Percentiles rank a stretch among this genome's conserved stretches.
These are phyloP conservation scores for Callorhinus ursinus DNA, from an alignment of 2,113 vertebrate genomes.

Conservation along the genomic window DNA sequence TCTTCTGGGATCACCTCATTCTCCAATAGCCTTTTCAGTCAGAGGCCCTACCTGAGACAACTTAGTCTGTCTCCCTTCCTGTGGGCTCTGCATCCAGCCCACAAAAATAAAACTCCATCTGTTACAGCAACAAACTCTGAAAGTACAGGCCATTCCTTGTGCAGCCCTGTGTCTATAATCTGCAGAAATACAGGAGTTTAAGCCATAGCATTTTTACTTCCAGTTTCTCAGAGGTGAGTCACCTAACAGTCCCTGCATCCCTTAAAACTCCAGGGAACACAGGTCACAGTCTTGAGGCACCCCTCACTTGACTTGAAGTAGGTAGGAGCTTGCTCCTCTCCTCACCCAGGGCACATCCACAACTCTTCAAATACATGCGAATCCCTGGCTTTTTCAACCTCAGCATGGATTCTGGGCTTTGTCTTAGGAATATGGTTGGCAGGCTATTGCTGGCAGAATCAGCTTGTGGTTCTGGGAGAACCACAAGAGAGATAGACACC, in stretches of 20 bases:
- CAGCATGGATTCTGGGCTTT: neutral
- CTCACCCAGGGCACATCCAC: neutral
- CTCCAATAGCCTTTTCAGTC: no score
- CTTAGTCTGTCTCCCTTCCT: neutral
- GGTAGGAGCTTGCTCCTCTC: neutral
- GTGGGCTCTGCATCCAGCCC: neutral
- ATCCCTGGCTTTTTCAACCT: neutral
- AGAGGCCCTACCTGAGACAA: neutral
- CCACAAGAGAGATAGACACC: no score
- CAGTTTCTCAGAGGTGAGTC: slow-evolving; percentile 1
- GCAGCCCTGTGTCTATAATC: neutral
- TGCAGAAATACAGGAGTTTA: neutral
- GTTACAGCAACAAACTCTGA: neutral
- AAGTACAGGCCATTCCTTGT: neutral
- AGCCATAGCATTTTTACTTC: neutral
- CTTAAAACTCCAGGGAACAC: neutral
- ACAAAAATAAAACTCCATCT: neutral
- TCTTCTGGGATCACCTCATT: neutral
- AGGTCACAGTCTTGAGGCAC: neutral
- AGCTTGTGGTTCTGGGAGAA: neutral
- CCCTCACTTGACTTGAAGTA: neutral
- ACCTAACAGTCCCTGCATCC: neutral
- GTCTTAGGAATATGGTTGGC: neutral
- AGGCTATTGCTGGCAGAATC: neutral
- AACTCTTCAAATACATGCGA: neutral